phyloP scores from a whole-genome alignment of 2,888 invertebrate genomes.

The Osedax fenrisi region DNA sequence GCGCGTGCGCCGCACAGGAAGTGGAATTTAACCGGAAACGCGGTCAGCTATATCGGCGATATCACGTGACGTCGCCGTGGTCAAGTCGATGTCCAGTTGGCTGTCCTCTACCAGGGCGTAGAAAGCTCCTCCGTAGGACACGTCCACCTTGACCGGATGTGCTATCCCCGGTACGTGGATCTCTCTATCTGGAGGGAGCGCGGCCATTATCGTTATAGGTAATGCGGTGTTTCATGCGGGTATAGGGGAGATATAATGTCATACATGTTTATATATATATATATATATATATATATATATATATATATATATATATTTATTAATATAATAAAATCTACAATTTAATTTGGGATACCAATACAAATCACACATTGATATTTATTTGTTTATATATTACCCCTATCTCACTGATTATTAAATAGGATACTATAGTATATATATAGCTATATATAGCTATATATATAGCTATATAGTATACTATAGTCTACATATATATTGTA shows the following conservation, averaged over 20 bases:
- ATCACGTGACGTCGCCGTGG: conserved; percentile 28
- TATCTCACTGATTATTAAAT: too few relatives aligned
- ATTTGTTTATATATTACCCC: too few relatives aligned
- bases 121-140: conserved; percentile 50
- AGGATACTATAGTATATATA: not conserved
- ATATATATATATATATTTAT: not conserved
- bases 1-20: too few relatives aligned
- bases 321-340: too few relatives aligned
- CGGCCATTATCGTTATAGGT: too few relatives aligned
- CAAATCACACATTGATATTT: too few relatives aligned
- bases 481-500: too few relatives aligned
- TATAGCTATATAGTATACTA: too few relatives aligned
- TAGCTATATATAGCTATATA: not conserved
- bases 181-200: conserved; percentile 27
- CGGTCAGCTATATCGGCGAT: conserved; percentile 30
- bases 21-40: conserved; percentile 33
- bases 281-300: conserved; percentile 23
- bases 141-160: conserved; percentile 39
- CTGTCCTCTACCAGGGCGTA: conserved; percentile 45
- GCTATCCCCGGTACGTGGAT: conserved; percentile 35
- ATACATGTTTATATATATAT: not conserved
- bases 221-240: too few relatives aligned
- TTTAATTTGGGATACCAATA: too few relatives aligned
- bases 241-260: not conserved
- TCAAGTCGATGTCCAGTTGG: conserved; percentile 40